Evolutionary conservation across 92 coral and sea anemone species (phyloP).

Genomic region (Bergia puertoricense): DNA sequence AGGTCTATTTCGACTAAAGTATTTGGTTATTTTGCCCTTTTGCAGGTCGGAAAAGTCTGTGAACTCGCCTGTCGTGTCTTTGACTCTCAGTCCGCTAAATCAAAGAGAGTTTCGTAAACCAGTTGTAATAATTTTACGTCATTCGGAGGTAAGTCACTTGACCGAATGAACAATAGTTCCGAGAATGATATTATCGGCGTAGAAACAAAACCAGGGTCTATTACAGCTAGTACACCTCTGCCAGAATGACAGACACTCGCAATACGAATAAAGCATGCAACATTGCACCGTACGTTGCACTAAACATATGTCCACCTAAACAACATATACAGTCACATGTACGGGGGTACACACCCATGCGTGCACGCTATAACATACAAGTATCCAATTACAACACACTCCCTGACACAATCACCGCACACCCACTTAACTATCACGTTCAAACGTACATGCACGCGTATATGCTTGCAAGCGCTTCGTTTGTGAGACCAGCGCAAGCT

Average conservation of each 20-base stretch:
- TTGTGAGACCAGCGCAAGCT: no score
- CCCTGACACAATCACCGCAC: no score
- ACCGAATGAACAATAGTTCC: background rate
- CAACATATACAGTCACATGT: no score
- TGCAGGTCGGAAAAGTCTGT: constrained; percentile 40
- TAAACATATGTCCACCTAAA: no score
- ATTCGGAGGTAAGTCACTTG: constrained; percentile 60
- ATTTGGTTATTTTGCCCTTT: background rate
- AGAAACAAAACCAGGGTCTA: background rate
- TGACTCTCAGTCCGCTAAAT: constrained; percentile 72
- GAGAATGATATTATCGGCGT: background rate
- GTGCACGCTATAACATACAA: no score
- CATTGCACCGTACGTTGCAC: no score
- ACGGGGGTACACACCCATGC: no score
- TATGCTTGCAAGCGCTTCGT: background rate
- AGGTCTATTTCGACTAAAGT: no score
- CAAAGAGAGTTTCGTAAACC: constrained; percentile 68
- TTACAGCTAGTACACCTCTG: background rate
- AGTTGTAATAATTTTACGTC: constrained; percentile 64
- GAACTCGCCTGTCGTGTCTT: constrained; percentile 82
- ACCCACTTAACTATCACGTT: no score
- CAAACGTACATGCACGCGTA: background rate
- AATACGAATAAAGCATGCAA: no score
- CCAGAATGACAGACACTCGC: no score
- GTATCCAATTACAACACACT: no score